These are phyloP conservation scores for Equus przewalskii DNA, from an alignment of 2,113 vertebrate genomes.

Conservation along the genomic window DNA sequence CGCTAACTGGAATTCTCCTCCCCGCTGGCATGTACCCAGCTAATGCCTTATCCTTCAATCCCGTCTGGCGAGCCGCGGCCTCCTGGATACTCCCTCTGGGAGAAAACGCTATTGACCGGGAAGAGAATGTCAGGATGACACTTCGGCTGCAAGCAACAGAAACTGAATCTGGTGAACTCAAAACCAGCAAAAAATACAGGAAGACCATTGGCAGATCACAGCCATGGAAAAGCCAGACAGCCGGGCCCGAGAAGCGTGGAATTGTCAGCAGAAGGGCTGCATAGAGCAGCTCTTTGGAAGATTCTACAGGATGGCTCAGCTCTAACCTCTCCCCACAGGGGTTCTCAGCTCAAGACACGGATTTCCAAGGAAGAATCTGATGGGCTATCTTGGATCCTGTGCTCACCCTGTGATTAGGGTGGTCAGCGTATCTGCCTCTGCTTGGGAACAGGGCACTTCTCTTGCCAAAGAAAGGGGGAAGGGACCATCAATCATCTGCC, in stretches of 20 bases:
- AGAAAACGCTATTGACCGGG: background rate
- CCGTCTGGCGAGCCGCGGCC: background rate
- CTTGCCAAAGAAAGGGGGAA: background rate
- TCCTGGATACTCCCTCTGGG: background rate
- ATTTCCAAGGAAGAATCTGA: background rate
- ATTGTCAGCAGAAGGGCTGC: too few relatives aligned
- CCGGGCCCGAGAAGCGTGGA: background rate
- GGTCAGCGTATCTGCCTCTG: too few relatives aligned
- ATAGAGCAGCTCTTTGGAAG: background rate
- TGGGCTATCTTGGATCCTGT: background rate
- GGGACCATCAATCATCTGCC: background rate
- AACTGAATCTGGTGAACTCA: background rate
- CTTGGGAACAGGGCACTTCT: background rate
- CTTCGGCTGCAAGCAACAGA: background rate
- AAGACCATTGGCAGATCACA: background rate
- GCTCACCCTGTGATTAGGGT: accelerated
- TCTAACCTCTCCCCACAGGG: background rate
- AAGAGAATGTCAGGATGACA: background rate
- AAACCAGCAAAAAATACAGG: background rate
- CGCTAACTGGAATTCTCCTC: background rate
- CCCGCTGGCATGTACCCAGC: too few relatives aligned
- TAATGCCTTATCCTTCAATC: background rate
- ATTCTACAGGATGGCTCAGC: background rate
- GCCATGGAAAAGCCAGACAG: background rate
- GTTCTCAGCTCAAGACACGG: background rate